Conservation (phyloP, 2,888 invertebrate species). For the Petrolisthes cinctipes region DNA sequence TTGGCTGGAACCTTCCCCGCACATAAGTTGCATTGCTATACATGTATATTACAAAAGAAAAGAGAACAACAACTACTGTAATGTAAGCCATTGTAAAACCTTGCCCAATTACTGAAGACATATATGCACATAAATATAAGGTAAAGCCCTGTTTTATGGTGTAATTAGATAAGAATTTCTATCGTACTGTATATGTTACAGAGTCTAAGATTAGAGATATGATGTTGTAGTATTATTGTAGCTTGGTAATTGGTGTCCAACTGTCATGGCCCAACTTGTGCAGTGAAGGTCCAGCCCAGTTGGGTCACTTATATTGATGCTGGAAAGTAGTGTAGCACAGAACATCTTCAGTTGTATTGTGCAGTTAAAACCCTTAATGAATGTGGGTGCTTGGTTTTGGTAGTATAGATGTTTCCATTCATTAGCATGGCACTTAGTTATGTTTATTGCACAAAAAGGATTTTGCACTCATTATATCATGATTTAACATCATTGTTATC, state of each 20-base stretch:
- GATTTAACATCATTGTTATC: no score
- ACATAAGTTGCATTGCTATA: slow-evolving; percentile 13
- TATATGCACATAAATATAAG: no score
- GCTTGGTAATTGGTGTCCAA: not conserved
- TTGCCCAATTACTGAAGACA: no score
- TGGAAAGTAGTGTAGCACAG: not conserved
- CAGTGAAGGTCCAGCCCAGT: slow-evolving; percentile 33
- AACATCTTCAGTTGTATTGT: slow-evolving; percentile 20
- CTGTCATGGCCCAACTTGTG: slow-evolving; percentile 25
- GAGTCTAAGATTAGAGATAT: no score
- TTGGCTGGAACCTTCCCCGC: slow-evolving; percentile 47
- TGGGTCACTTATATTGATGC: not conserved
- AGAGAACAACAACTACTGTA: not conserved
- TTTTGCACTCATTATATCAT: no score
- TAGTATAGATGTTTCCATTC: not conserved
- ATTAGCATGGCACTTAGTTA: not conserved
- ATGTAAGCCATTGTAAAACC: no score
- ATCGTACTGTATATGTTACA: no score
- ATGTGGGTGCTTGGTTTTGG: no score
- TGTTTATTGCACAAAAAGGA: not conserved
- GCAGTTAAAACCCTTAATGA: not conserved
- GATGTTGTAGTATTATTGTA: not conserved
- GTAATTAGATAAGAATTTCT: no score
- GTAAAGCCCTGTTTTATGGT: no score
- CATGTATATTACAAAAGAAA: not conserved